Evolutionary conservation across 1,140 invertebrate genomes (phyloP).

Genomic region (Sinonovacula constricta): DNA sequence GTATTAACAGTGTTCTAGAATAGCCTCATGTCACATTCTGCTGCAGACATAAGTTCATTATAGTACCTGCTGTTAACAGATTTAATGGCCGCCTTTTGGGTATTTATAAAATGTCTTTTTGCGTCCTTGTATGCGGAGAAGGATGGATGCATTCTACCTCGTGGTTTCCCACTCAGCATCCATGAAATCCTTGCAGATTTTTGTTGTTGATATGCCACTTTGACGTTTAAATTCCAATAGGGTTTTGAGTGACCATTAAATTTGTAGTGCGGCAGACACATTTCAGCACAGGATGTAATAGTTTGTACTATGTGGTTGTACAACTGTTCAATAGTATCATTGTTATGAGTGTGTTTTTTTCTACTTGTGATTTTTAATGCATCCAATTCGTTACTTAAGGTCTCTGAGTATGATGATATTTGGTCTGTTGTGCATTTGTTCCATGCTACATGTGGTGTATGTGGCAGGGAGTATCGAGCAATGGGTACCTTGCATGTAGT

Average conservation of each 20-base stretch:
- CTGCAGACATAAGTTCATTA: no score
- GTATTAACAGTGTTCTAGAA: no score
- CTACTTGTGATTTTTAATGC: not conserved
- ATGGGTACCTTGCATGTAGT: not conserved
- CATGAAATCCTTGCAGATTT: not conserved
- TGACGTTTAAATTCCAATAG: not conserved
- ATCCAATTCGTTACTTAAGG: not conserved
- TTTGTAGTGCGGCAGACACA: not conserved
- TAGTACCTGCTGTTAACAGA: no score
- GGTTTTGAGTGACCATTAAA: not conserved
- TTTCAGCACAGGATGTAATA: not conserved
- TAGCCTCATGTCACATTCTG: no score
- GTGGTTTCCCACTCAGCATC: not conserved
- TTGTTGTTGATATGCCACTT: not conserved
- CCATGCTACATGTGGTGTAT: not conserved
- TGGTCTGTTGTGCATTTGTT: not conserved
- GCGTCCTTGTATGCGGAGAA: no score
- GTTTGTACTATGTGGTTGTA: not conserved
- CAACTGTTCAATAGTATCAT: not conserved
- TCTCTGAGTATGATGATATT: no score
- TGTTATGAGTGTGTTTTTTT: not conserved
- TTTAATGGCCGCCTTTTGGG: no score
- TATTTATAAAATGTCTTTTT: no score
- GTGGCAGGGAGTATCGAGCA: not conserved
- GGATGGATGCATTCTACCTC: not conserved